These are phyloP conservation scores for Glyptemys insculpta DNA, from an alignment of 2,797 vertebrate genomes.

Conservation along the genomic window DNA sequence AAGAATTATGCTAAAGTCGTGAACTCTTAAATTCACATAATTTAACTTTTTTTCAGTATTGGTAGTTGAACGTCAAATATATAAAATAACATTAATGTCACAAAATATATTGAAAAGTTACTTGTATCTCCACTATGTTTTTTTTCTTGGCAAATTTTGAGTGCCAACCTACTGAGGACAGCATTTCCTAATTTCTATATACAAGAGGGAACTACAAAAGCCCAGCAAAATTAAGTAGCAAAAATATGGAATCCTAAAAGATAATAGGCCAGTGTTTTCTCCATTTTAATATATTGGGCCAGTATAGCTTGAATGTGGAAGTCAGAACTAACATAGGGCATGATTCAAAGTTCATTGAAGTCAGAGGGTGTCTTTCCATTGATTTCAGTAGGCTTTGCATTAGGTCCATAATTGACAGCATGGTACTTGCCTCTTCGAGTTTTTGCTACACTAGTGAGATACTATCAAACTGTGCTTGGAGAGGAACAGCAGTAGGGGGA, in stretches of 20 bases:
- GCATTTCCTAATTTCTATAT: not conserved
- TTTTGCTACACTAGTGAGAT: not conserved
- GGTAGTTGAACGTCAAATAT: not conserved
- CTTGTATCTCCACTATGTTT: not conserved
- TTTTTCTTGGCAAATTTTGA: rapidly evolving
- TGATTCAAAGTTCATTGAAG: not conserved
- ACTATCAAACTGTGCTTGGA: not conserved
- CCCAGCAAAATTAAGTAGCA: not conserved
- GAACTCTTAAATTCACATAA: not conserved
- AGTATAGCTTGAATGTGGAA: not conserved
- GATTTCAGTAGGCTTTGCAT: slow-evolving; percentile 43
- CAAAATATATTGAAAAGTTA: not conserved
- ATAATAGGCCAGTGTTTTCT: not conserved
- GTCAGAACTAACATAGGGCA: not conserved
- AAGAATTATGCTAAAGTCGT: not conserved
- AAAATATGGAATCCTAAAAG: not conserved
- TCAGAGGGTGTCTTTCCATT: slow-evolving; percentile 14
- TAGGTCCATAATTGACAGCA: slow-evolving; percentile 51
- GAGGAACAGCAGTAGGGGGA: slow-evolving; percentile 9
- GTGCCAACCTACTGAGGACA: not conserved
- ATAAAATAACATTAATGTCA: not conserved
- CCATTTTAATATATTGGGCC: not conserved
- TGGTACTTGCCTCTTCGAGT: not conserved
- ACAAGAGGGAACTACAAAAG: not conserved
- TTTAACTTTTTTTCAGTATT: not conserved